Base-by-base conservation (phyloP, 1,140 invertebrate species). In the Drosophila cardini region DNA sequence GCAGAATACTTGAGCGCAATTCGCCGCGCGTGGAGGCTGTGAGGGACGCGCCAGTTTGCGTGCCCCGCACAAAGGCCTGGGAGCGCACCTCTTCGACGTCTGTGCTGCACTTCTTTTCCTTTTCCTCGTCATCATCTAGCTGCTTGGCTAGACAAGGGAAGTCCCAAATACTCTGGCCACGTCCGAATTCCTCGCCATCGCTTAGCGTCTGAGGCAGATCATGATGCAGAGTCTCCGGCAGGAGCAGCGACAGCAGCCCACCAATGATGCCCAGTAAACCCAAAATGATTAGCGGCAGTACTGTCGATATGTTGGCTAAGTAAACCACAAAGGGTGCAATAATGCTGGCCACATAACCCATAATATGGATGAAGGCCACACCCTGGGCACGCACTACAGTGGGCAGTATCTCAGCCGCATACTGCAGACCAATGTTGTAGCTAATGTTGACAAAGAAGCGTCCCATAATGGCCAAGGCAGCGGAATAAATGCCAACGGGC, bases 381-480 rank as follows among this genome's bases (percentile, higher is more conserved):
- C 96, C 96, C 92, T 97, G 96, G 0, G 96, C 96, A 57, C 97
- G 90, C 0, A 98, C 96, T 0, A 97, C 97, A 0, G 97, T 98
- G 1, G 97, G 97, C 5, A 98, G 87, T 0, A 98, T 92, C 90
- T 98, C 97, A 0, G 97, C 96, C 0, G 96, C 96, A 92, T 97
- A 97, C 80, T 97, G 97, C 1, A 98, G 93, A 0, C 96, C 96
- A 69, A 97, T 97, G 90, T 97, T 97, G 90, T 97, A 97, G 0
- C 96, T 96, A 18, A 97, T 97, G 79, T 97, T 98, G 3, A 97
- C 95, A 63, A 95, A 95, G 78, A 97, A 97, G 15, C 97, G 93
- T 2, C 96, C 96, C 55, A 96, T 92, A 70, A 98, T 96, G 6
- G 96, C 96, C 42, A 97, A 82, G 0, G 94, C 93, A 0, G 96